Conservation (phyloP, 2,888 invertebrate genomes). For the Brachycybe producta region DNA sequence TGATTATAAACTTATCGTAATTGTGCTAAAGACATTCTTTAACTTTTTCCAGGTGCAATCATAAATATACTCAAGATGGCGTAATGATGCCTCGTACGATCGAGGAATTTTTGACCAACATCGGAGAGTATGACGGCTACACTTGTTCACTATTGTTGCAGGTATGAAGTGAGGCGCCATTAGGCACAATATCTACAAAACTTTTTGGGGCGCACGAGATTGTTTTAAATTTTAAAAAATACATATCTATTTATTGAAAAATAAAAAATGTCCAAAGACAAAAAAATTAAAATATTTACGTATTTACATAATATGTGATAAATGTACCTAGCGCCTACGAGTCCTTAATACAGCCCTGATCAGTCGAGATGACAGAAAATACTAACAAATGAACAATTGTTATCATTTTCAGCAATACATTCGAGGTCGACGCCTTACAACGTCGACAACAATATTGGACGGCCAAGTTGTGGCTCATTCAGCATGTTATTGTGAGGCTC, state of each 20-base stretch:
- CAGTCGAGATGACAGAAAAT: too few species aligned
- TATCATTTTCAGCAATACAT: slow-evolving; percentile 9
- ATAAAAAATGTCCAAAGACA: too few species aligned
- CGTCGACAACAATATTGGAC: slow-evolving; percentile 15
- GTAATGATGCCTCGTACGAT: slow-evolving; percentile 14
- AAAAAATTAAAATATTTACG: too few species aligned
- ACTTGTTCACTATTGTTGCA: slow-evolving; percentile 14
- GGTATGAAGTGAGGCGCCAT: slow-evolving; percentile 5
- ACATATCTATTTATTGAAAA: too few species aligned
- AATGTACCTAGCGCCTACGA: too few species aligned
- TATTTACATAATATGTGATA: too few species aligned
- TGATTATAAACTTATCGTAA: neutral
- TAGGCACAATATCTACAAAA: too few species aligned
- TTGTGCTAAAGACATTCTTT: neutral
- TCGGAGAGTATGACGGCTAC: slow-evolving; percentile 17
- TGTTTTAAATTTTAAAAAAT: too few species aligned
- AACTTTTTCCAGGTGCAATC: slow-evolving; percentile 12
- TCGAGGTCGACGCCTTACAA: slow-evolving; percentile 9
- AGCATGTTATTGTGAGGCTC: slow-evolving; percentile 11
- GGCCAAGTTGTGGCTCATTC: slow-evolving; percentile 15
- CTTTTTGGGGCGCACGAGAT: too few species aligned
- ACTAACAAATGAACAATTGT: neutral
- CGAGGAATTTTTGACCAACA: slow-evolving; percentile 16
- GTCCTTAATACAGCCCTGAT: too few species aligned
- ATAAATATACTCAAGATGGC: slow-evolving; percentile 15